Conservation (phyloP, 2,797 vertebrate genomes). For the Gouania willdenowi region DNA sequence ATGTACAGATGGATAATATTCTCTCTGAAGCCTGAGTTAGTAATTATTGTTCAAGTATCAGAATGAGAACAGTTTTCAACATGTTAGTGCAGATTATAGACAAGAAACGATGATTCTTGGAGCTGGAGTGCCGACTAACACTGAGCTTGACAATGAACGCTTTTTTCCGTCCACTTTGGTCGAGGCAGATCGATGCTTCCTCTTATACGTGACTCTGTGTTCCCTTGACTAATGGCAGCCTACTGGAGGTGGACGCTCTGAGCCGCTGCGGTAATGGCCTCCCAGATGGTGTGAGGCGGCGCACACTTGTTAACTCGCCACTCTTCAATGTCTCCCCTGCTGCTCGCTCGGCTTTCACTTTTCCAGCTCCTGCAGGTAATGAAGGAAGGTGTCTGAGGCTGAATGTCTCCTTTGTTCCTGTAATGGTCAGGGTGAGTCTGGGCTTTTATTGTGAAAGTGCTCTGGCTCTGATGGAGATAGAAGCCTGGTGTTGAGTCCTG, state of each 20-base stretch:
- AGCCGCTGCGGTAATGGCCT: constrained; percentile 19
- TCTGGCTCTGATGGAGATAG: constrained; percentile 11
- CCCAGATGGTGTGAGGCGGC: constrained; percentile 4
- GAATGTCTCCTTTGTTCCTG: background rate
- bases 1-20: no score
- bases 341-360: constrained; percentile 9
- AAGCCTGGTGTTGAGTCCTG: constrained; percentile 9
- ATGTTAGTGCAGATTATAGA: no score
- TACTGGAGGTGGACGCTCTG: constrained; percentile 30
- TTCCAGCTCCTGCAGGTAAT: constrained; percentile 17
- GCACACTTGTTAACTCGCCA: background rate
- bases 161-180: no score
- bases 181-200: no score
- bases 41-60: no score
- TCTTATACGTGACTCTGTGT: no score
- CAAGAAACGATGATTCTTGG: no score
- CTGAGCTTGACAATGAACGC: no score
- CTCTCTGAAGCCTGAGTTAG: no score
- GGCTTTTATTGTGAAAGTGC: constrained; percentile 7
- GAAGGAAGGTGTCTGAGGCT: constrained; percentile 7
- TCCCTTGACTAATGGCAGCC: constrained; percentile 6
- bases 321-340: constrained; percentile 9
- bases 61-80: no score
- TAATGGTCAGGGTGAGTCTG: background rate
- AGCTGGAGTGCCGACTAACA: no score